Base-by-base conservation (phyloP, 2,113 vertebrate species). In the Platycercus adscitus region DNA sequence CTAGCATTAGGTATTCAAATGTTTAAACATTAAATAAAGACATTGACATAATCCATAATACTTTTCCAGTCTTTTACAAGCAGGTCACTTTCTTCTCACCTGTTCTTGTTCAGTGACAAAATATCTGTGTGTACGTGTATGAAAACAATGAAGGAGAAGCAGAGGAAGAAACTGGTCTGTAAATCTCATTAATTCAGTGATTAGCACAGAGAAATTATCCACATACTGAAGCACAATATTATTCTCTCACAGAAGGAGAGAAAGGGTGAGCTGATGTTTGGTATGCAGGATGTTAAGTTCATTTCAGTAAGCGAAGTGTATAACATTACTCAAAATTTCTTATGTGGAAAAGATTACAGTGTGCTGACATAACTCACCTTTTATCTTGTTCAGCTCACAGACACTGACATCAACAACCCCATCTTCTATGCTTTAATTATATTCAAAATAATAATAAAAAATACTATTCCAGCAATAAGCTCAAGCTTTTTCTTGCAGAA, bases 181-280 rank as follows among this genome's bases (percentile, higher is more conserved):
- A 92, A 77, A 77, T 90, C 80, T 92, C 86, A 94, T 95, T 93
- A 97, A 90, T 78, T 91, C 2, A 4, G 31, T 72, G 41, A 93
- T 81, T 95, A 90, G n/a, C 72, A 88, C 37, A 65, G 44, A 65
- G n/a, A 91, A 93, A 91, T 93, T 87, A 89, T 82, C 43, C 61
- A 91, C 69, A 58, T 76, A 33, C 50, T 76, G 84, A 91, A 90
- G 88, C 82, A 90, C 65, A 91, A 89, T 49, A 88, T 77, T 83
- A 86, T 94, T 90, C n/a, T 88, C 41, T 86, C 63, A 19, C 15
- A 80, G 56, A 94, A 95, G 68, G 76, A 63, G 28, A 53, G 15
- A 73, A 92, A 81, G 47, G 14, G 43, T 81, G 44, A 93, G 28
- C 11, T 79, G 35, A 47, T 93, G 25, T 49, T 95, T 88, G 28